phyloP scores from a whole-genome alignment of 2,888 invertebrate genomes.

The Agrochola lota region DNA sequence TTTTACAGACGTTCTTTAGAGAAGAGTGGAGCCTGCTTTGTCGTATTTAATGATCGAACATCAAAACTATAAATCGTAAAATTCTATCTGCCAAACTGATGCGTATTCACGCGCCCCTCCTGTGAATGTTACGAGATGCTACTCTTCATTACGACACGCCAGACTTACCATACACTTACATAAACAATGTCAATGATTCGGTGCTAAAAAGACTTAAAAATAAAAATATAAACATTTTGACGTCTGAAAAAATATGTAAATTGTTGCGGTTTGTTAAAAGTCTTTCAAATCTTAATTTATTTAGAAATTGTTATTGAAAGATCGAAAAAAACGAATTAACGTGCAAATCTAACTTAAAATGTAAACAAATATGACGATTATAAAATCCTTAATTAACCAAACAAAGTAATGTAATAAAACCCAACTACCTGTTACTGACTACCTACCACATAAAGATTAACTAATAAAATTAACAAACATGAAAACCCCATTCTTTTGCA shows the following conservation, averaged over 20 bases:
- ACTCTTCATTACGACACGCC: conserved; percentile 75
- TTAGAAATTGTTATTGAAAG: neutral
- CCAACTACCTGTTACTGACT: neutral
- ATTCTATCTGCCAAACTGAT: conserved; percentile 68
- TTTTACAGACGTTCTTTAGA: neutral
- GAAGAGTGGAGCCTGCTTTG: conserved; percentile 9
- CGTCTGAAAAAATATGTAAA: neutral
- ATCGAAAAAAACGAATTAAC: conserved; percentile 12
- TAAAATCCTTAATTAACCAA: neutral
- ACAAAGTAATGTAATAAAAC: neutral
- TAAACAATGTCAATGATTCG: conserved; percentile 76
- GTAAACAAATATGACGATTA: neutral
- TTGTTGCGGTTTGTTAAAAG: neutral
- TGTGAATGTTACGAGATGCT: conserved; percentile 71
- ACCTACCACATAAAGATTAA: neutral
- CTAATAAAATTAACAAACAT: conserved; percentile 9
- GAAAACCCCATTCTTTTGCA: conserved; percentile 18
- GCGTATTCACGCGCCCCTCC: conserved; percentile 69
- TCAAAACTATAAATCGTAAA: conserved; percentile 64
- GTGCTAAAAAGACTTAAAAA: conserved; percentile 39
- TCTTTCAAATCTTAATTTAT: neutral
- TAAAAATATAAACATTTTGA: conserved; percentile 17
- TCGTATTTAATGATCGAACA: conserved; percentile 47
- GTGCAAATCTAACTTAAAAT: neutral
- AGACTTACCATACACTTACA: conserved; percentile 75